Percentiles rank a stretch among this genome's conserved stretches.
phyloP scores from a whole-genome alignment of 2,113 vertebrate species.

The Cyanistes caeruleus region DNA sequence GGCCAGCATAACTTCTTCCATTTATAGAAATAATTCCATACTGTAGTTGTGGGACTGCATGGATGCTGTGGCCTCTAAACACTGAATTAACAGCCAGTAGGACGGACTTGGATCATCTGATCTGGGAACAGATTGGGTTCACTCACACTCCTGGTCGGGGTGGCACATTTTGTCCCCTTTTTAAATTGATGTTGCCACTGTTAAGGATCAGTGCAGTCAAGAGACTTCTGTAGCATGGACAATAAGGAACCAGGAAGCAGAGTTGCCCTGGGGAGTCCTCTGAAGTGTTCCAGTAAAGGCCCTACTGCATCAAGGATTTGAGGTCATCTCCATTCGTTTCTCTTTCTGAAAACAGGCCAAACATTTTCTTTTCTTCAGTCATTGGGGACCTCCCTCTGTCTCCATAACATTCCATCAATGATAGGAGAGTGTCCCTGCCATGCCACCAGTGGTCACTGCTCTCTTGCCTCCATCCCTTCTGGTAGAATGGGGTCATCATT shows the following conservation, averaged over 20 bases:
- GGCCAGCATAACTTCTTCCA: constrained; percentile 4
- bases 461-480: neutral
- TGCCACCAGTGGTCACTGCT: neutral
- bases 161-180: neutral
- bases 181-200: neutral
- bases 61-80: neutral
- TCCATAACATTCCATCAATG: neutral
- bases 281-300: neutral
- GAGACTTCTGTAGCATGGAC: neutral
- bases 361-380: neutral
- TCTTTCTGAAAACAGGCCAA: neutral
- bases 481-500: neutral
- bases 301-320: neutral
- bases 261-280: neutral
- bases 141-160: neutral
- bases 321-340: neutral
- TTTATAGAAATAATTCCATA: constrained; percentile 34
- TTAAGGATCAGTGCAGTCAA: neutral
- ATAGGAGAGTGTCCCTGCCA: neutral
- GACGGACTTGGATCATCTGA: neutral
- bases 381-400: neutral
- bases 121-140: neutral
- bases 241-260: neutral
- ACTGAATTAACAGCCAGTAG: neutral
- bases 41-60: neutral